phyloP scores from a whole-genome alignment of 2,888 invertebrate species.

The Caenorhabditis sulstoni region DNA sequence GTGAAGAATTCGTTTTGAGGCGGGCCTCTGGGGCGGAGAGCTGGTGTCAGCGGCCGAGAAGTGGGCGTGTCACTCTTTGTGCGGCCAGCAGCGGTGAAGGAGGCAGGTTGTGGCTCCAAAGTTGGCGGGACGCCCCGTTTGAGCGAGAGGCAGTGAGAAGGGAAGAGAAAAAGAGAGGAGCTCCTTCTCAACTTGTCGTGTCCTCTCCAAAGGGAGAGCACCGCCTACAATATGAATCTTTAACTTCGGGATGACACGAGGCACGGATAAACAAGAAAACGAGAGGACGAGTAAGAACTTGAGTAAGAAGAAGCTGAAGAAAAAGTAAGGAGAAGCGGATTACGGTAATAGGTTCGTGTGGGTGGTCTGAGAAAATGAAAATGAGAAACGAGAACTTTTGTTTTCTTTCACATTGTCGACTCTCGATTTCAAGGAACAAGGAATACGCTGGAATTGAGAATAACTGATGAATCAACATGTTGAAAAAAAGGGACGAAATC shows the following conservation, averaged over 20 bases:
- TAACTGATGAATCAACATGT: constrained; percentile 31
- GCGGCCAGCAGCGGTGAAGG: constrained; percentile 12
- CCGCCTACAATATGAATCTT: constrained; percentile 56
- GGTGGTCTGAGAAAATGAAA: background rate
- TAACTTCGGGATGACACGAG: constrained; percentile 9
- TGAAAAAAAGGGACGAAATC: constrained; percentile 7
- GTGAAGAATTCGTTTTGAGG: constrained; percentile 45
- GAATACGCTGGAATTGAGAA: constrained; percentile 16
- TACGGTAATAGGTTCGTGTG: too few relatives aligned
- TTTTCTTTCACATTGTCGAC: too few relatives aligned
- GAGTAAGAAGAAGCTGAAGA: background rate
- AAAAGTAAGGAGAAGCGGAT: background rate
- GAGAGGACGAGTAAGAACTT: background rate
- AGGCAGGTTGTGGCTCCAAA: constrained; percentile 42
- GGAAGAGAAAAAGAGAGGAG: background rate
- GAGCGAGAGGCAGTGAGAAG: too few relatives aligned
- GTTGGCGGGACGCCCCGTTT: constrained; percentile 13
- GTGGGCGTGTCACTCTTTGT: constrained; percentile 57
- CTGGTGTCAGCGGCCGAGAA: constrained; percentile 13
- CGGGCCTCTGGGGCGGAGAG: constrained; percentile 6
- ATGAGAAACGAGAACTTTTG: too few relatives aligned
- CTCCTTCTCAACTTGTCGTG: constrained; percentile 46
- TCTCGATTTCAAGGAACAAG: constrained; percentile 16
- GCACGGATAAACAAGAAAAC: constrained; percentile 15
- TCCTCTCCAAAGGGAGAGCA: constrained; percentile 30